Percentiles rank a stretch among this genome's conserved stretches.
phyloP scores from a whole-genome alignment of 2,113 vertebrate genomes.

The Oreochromis spilurus region DNA sequence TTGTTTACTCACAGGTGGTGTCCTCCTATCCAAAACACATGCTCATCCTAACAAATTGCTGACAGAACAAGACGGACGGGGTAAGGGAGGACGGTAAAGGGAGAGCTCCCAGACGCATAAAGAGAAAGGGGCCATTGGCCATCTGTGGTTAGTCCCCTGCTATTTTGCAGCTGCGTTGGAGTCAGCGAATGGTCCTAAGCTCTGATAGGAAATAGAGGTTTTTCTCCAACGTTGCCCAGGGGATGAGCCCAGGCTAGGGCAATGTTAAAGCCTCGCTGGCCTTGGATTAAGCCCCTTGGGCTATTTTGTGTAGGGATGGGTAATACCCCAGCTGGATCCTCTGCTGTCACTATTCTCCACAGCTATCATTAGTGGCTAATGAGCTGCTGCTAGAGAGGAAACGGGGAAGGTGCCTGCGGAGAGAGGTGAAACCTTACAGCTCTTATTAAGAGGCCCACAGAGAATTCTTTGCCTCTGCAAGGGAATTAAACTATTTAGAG shows the following conservation, averaged over 20 bases:
- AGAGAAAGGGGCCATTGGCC: slow-evolving; percentile 11
- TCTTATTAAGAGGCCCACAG: slow-evolving; percentile 48
- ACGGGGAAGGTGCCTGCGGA: slow-evolving; percentile 45
- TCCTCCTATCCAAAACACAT: slow-evolving; percentile 33
- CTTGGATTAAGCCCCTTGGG: slow-evolving; percentile 63
- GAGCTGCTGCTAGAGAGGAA: slow-evolving; percentile 60
- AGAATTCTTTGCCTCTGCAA: slow-evolving; percentile 4
- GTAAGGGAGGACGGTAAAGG: background rate
- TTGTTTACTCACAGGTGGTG: slow-evolving; percentile 64
- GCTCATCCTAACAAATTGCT: slow-evolving; percentile 18
- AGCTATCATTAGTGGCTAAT: slow-evolving; percentile 65
- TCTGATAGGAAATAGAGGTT: slow-evolving; percentile 18
- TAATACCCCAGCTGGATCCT: slow-evolving; percentile 63
- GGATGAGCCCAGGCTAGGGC: slow-evolving; percentile 24
- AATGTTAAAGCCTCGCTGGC: slow-evolving; percentile 50
- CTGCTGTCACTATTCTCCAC: slow-evolving; percentile 34
- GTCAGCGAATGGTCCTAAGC: background rate
- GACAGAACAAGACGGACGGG: slow-evolving; percentile 33
- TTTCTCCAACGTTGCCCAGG: slow-evolving; percentile 13
- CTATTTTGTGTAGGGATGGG: slow-evolving; percentile 55
- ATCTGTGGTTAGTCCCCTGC: slow-evolving; percentile 50
- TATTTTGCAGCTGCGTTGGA: slow-evolving; percentile 53
- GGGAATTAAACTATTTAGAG: background rate
- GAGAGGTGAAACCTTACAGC: slow-evolving; percentile 51
- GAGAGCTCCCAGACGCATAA: background rate